Evolutionary conservation across 2,888 invertebrate genomes (phyloP), one percentile per base, ranked within the genome.

Genomic region (Chrysotoxum bicinctum): DNA sequence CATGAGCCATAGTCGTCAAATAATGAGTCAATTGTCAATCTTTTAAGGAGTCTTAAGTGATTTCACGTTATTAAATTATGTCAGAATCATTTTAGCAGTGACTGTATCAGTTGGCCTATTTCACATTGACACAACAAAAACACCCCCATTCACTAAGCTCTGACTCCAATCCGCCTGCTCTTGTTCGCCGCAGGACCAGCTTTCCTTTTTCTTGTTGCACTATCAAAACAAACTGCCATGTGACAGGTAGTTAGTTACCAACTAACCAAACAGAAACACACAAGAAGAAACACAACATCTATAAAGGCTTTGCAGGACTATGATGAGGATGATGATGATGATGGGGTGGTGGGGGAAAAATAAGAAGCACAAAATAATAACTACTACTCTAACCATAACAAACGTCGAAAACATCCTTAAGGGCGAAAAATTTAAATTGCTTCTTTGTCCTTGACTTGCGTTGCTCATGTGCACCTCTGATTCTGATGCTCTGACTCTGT

Each of bases 381-480:
- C 50, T 50, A 50, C n/a, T n/a, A 48, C 60, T 35, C 21, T 37
- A 43, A 32, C 56, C 45, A 62, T 58, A 43, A 26, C 52, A 60
- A 62, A 78, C 54, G 77, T 56, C 50, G 66, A 83, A 69, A 76
- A 68, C 84, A 80, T 80, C 84, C 84, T 80, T 76, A 68, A 75
- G 80, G 80, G 68, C 45, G 72, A 66, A 68, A 80, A 76, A 80
- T 80, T 72, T 76, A 85, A 85, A 85, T 85, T 85, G 84, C 80
- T 85, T 76, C 84, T 80, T 85, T 85, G 84, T 85, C 84, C 84
- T 85, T 85, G 84, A 85, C 84, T 85, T 76, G 76, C 60, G 72
- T 54, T 85, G 66, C 50, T 85, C 62, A 80, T 79, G 74, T 83
- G 78, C 62, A 45, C 60, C 26, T 72, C 64, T 32, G 69, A 10